Conservation (phyloP, 2,113 vertebrate genomes). For the Alaudala cheleensis region DNA sequence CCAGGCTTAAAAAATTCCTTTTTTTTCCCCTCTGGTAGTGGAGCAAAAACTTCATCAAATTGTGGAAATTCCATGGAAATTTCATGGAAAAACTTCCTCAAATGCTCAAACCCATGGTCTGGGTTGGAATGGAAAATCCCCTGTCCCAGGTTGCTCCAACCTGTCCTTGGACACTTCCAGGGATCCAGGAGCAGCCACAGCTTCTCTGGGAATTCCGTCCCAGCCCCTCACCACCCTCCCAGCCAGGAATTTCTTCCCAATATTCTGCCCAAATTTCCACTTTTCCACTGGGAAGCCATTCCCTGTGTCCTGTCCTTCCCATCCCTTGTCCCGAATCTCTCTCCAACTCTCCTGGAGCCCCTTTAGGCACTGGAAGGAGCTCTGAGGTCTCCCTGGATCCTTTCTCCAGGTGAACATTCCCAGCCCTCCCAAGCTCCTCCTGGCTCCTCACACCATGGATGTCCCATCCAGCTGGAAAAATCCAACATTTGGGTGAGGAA, state of each 20-base stretch:
- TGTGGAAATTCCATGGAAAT: not conserved
- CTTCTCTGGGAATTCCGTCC: not conserved
- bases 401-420: not conserved
- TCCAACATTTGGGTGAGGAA: not conserved
- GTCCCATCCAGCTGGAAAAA: not conserved
- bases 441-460: not conserved
- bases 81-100: fast-evolving
- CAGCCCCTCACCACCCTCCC: fast-evolving
- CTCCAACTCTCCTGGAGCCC: not conserved
- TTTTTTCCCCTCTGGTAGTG: fast-evolving
- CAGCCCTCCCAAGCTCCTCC: not conserved
- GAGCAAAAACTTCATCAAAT: not conserved
- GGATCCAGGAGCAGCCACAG: not conserved
- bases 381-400: not conserved
- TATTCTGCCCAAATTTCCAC: not conserved
- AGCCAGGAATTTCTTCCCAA: not conserved
- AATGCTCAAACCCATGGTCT: not conserved
- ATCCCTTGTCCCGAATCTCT: not conserved
- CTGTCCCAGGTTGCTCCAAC: not conserved
- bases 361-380: fast-evolving
- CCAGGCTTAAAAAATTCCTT: not conserved
- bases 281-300: not conserved
- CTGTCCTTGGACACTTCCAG: not conserved
- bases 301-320: not conserved
- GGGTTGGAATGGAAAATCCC: not conserved